These are phyloP conservation scores for Emys orbicularis DNA, from an alignment of 2,797 vertebrate genomes.

Conservation along the genomic window DNA sequence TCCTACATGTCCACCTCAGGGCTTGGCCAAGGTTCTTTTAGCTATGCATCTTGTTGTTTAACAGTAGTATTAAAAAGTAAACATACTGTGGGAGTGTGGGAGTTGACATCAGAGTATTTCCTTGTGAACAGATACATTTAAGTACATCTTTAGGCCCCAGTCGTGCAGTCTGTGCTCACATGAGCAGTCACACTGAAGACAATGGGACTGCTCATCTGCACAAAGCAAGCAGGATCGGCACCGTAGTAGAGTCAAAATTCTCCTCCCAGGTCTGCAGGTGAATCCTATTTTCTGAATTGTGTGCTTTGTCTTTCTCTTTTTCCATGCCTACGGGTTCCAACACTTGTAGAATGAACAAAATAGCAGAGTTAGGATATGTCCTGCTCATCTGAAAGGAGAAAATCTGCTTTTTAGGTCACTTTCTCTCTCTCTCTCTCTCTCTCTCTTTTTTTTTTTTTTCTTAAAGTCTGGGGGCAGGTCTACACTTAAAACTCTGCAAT, in stretches of 20 bases:
- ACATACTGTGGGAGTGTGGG: background rate
- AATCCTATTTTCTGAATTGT: background rate
- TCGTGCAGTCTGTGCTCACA: background rate
- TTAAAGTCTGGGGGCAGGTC: background rate
- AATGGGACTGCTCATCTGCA: background rate
- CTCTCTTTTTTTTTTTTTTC: background rate
- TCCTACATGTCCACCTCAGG: background rate
- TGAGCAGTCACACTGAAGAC: background rate
- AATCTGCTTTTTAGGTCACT: background rate
- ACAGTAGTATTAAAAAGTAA: constrained; percentile 9
- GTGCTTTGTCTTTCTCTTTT: background rate
- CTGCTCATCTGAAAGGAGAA: background rate
- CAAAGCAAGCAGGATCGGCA: background rate
- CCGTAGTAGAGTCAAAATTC: background rate
- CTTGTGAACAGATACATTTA: background rate
- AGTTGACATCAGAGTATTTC: background rate
- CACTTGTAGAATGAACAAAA: background rate
- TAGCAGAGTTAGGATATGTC: background rate
- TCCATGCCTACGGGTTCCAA: background rate
- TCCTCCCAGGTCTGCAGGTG: background rate
- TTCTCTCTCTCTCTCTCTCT: background rate
- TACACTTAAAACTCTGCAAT: background rate
- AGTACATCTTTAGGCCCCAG: background rate
- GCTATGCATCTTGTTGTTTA: background rate
- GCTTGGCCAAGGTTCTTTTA: background rate